phyloP scores from a whole-genome alignment of 2,888 invertebrate species.

The Poecilobothrus nobilitatus region DNA sequence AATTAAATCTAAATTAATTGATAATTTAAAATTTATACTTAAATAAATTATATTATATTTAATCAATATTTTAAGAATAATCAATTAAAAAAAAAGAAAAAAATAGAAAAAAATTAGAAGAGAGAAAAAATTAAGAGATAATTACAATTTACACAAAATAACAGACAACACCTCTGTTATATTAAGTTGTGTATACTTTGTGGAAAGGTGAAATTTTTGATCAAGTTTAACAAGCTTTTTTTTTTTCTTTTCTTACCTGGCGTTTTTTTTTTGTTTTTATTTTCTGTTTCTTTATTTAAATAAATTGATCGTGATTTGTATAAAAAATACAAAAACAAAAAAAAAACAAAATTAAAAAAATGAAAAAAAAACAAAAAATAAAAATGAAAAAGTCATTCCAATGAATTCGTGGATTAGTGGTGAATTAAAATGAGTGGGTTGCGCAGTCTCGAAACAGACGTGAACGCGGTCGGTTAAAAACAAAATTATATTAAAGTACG shows the following conservation, averaged over 20 bases:
- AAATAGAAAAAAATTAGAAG: not conserved
- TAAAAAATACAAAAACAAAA: not conserved
- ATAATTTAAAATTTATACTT: no score
- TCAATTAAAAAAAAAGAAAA: no score
- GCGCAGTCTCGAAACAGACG: conserved; percentile 29
- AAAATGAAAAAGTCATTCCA: not conserved
- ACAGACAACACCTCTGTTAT: no score
- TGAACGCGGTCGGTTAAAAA: conserved; percentile 23
- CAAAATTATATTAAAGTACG: conserved; percentile 6
- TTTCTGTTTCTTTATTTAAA: no score
- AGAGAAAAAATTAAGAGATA: not conserved
- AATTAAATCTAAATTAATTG: no score
- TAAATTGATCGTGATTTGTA: no score
- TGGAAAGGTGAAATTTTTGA: not conserved
- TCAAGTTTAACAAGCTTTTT: conserved; percentile 3
- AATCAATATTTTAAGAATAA: no score
- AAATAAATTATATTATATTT: no score
- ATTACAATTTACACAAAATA: no score
- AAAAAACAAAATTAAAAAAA: not conserved
- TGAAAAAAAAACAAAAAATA: not conserved
- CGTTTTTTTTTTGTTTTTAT: no score
- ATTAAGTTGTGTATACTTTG: not conserved
- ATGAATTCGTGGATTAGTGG: conserved; percentile 11
- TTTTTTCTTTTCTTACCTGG: not conserved
- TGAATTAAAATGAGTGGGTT: conserved; percentile 23